Base-by-base conservation (phyloP, 2,888 invertebrate genomes). In the Thelaira solivaga region DNA sequence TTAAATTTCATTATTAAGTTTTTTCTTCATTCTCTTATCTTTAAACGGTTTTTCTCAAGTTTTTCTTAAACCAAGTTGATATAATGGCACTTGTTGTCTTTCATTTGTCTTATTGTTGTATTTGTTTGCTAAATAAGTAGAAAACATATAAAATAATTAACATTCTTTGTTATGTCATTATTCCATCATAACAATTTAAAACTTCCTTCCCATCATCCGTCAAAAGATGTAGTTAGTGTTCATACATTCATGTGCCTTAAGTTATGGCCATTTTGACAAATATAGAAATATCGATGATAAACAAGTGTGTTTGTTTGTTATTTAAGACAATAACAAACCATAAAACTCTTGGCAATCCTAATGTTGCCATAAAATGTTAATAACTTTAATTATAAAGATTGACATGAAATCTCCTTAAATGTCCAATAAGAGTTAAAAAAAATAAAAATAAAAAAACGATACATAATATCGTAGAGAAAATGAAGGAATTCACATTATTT, bases 351-450 rank as follows among this genome's bases (percentile, higher is more conserved):
- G 16, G 39, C n/a, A 36, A 67, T 61, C 49, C 59, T 39, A 73
- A 73, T 73, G 55, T 36, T 65, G 59, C 59, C 65, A 71, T 65
- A 71, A 59, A 74, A 71, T 71, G 64, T 74, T 69, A 78, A 78
- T 74, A 74, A 71, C 78, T 71, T 78, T 74, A 74, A 78, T 71
- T 78, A 78, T 64, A 68, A 75, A 75, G 61, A 68, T 75, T 68
- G 74, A 75, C 74, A 75, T 61, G 62, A 75, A 74, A 55, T 61
- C 61, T 78, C 74, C 78, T 78, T 78, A 71, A 78, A 78, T 55
- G 78, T 74, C 74, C 41, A 65, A 61, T 10, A 13, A 8, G 10
- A 24, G 10, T 22, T 43, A 22, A 22, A 24, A 53, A 53, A 11
- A 18, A 53, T 34, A 31, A 45, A 10, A 31, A 62, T 26, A 13